These are phyloP conservation scores for Amniataba percoides DNA, from an alignment of 2,797 vertebrate species.

Conservation along the genomic window DNA sequence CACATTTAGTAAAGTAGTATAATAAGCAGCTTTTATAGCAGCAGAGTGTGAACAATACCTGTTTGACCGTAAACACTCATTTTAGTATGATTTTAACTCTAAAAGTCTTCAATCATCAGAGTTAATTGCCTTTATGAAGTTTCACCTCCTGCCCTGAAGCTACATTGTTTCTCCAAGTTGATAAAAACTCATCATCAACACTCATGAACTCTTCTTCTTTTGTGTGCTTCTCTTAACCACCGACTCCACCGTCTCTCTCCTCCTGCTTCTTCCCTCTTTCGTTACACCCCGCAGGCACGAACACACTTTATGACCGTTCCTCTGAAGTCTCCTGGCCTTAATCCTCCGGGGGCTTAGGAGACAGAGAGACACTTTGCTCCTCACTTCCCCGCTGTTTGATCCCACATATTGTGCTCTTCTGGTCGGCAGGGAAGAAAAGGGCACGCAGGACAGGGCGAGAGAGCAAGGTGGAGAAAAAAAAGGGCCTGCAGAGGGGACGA, in stretches of 20 bases:
- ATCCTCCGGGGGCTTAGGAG: conserved; percentile 48
- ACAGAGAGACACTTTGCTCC: conserved; percentile 63
- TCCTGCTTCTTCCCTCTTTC: not conserved
- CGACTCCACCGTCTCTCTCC: conserved; percentile 5
- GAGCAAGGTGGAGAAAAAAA: conserved; percentile 37
- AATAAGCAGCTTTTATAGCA: not conserved
- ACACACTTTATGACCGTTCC: conserved; percentile 55
- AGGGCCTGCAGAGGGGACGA: conserved; percentile 11
- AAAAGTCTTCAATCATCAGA: no score
- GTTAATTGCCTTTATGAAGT: no score
- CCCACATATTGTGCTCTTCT: conserved; percentile 60
- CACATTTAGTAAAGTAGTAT: not conserved
- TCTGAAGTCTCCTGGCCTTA: conserved; percentile 59
- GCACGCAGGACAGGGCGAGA: conserved; percentile 2
- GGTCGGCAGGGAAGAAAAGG: conserved; percentile 37
- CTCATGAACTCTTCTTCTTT: not conserved
- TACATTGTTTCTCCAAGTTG: not conserved
- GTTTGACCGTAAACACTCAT: no score
- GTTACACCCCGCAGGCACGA: conserved; percentile 40
- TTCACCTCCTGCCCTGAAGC: no score
- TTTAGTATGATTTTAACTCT: no score
- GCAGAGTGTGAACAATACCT: not conserved
- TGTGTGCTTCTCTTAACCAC: not conserved
- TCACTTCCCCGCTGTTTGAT: conserved; percentile 60
- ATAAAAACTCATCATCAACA: not conserved